Percentiles rank a stretch among this genome's conserved stretches.
Conservation (phyloP, 2,113 vertebrate species). For the Recurvirostra avosetta region DNA sequence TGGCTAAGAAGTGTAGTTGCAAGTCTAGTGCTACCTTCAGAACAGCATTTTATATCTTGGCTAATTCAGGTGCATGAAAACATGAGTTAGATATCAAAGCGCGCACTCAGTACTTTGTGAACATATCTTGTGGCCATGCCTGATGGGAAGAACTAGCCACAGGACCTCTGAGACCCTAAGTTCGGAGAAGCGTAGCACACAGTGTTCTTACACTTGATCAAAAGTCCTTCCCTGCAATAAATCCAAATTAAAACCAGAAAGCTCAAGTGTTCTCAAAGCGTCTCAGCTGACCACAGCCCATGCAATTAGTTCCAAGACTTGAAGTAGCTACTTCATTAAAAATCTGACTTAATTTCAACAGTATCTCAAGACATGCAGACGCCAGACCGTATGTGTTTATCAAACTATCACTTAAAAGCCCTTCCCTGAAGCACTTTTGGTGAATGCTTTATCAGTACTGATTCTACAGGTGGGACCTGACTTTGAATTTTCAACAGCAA, state of each 20-base stretch:
- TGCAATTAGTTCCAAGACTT: not conserved
- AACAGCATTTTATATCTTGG: not conserved
- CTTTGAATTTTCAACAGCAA: not conserved
- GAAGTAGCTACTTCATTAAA: slow-evolving; percentile 9
- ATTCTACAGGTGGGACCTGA: not conserved
- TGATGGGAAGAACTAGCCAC: not conserved
- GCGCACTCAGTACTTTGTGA: not conserved
- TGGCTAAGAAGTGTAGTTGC: slow-evolving; percentile 32
- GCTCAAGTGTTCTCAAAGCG: not conserved
- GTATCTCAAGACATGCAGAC: slow-evolving; percentile 5
- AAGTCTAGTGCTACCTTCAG: not conserved
- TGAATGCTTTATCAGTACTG: not conserved
- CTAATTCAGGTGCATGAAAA: not conserved
- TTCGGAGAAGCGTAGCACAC: not conserved
- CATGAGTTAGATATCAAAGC: not conserved
- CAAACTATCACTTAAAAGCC: not conserved
- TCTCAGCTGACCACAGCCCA: not conserved
- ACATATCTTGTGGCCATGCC: not conserved
- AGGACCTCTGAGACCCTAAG: not conserved
- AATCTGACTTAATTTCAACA: slow-evolving; percentile 11
- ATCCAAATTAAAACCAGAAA: slow-evolving; percentile 31
- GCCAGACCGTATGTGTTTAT: not conserved
- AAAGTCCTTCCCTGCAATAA: not conserved
- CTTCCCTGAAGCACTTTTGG: slow-evolving; percentile 4
- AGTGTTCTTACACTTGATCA: not conserved